A percentile compares a stretch with the other conserved stretches of the same genome.
Conservation (phyloP, 2,797 vertebrate species). For the Enteromius argenteus region DNA sequence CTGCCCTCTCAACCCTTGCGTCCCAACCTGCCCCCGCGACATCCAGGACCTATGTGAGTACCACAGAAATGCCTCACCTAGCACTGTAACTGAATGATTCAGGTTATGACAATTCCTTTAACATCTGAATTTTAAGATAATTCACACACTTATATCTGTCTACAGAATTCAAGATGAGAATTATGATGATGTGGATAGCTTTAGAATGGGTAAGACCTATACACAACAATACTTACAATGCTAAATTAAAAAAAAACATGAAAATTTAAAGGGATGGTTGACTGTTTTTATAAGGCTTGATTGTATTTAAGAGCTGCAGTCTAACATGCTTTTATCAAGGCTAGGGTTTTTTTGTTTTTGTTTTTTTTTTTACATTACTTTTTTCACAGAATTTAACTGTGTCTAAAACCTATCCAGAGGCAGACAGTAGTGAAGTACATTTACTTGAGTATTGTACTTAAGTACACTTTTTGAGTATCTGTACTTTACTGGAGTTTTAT, state of each 20-base stretch:
- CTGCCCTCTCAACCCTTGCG: conserved; percentile 49
- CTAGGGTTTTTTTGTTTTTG: too few species aligned
- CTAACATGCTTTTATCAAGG: neutral
- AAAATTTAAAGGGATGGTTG: neutral
- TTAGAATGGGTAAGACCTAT: conserved; percentile 29
- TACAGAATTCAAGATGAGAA: conserved; percentile 71
- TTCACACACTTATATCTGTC: conserved; percentile 41
- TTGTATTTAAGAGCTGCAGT: neutral
- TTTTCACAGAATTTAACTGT: neutral
- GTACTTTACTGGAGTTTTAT: too few species aligned
- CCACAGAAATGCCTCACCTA: neutral
- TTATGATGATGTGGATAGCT: conserved; percentile 76
- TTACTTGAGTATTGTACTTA: too few species aligned
- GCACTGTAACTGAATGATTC: neutral
- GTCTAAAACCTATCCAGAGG: too few species aligned
- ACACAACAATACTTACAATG: neutral
- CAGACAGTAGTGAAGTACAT: too few species aligned
- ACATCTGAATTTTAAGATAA: neutral
- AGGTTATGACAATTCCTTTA: neutral
- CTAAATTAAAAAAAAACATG: neutral
- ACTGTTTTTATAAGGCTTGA: neutral
- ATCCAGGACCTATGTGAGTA: conserved; percentile 71
- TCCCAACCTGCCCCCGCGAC: conserved; percentile 76
- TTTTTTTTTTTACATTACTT: too few species aligned
- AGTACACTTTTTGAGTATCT: too few species aligned